Evolutionary conservation across 92 coral and sea anemone species (phyloP).

Genomic region (Bergia sp.): DNA sequence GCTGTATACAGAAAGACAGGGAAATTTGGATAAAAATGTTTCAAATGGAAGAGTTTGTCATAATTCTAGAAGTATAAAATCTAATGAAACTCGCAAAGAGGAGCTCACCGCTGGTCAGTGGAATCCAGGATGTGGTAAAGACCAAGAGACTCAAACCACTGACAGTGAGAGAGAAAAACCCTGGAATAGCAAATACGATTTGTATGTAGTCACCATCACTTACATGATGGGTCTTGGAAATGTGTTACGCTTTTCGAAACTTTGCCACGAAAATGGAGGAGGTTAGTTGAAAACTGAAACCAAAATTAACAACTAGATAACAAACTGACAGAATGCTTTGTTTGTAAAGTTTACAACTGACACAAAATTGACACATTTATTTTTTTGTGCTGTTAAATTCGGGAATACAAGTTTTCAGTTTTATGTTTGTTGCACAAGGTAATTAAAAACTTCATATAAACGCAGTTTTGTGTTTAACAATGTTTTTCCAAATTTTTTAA

Average conservation of each 20-base stretch:
- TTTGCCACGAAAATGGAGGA: slow-evolving; percentile 94
- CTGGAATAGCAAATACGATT: slow-evolving; percentile 66
- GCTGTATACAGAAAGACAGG: neutral
- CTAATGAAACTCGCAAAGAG: neutral
- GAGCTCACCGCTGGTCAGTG: neutral
- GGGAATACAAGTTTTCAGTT: too few relatives aligned
- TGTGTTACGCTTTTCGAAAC: slow-evolving; percentile 81
- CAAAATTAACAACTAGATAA: too few relatives aligned
- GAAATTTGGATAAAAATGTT: neutral
- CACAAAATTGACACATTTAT: too few relatives aligned
- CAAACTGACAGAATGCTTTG: too few relatives aligned
- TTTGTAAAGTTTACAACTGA: too few relatives aligned
- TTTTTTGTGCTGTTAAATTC: too few relatives aligned
- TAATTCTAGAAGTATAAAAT: neutral
- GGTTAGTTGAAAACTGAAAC: slow-evolving; percentile 56
- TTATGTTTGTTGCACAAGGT: too few relatives aligned
- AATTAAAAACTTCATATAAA: too few relatives aligned
- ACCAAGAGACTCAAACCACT: neutral
- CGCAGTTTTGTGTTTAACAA: too few relatives aligned
- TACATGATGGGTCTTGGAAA: slow-evolving; percentile 89
- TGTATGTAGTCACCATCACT: slow-evolving; percentile 69
- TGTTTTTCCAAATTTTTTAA: too few relatives aligned
- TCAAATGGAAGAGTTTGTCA: slow-evolving; percentile 1
- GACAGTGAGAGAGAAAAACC: slow-evolving; percentile 52
- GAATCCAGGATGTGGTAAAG: neutral